phyloP scores from a whole-genome alignment of 1,140 invertebrate species.

The Scaptomyza montana region DNA sequence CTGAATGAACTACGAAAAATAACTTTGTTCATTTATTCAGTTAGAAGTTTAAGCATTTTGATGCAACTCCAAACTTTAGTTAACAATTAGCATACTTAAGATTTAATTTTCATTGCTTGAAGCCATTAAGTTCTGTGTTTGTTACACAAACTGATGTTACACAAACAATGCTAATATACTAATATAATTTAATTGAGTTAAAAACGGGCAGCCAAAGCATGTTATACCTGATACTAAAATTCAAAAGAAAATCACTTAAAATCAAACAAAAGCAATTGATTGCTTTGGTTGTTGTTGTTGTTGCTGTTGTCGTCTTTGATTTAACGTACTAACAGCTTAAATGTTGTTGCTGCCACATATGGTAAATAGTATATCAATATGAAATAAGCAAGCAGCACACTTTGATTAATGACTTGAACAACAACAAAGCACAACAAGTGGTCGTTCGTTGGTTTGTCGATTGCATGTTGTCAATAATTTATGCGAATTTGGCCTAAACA shows the following conservation, averaged over 20 bases:
- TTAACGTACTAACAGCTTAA: conserved; percentile 8
- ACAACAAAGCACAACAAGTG: not conserved
- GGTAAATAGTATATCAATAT: conserved; percentile 11
- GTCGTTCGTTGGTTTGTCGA: not conserved
- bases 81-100: too few relatives aligned
- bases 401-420: conserved; percentile 11
- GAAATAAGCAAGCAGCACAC: conserved; percentile 12
- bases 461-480: conserved; percentile 13
- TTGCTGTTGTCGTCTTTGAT: not conserved
- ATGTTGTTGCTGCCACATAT: conserved; percentile 4
- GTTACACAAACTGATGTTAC: too few relatives aligned
- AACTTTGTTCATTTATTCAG: too few relatives aligned
- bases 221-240: not conserved
- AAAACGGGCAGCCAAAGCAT: too few relatives aligned
- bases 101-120: too few relatives aligned
- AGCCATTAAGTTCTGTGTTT: too few relatives aligned
- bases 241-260: not conserved
- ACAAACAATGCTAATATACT: too few relatives aligned
- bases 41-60: too few relatives aligned
- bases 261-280: not conserved
- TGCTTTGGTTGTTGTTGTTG: not conserved
- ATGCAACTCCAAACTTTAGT: too few relatives aligned
- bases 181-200: too few relatives aligned
- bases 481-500: conserved; percentile 14
- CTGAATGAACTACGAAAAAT: too few relatives aligned